Evolutionary conservation across 2,888 invertebrate genomes (phyloP).

Genomic region (Trachelus tabidus): DNA sequence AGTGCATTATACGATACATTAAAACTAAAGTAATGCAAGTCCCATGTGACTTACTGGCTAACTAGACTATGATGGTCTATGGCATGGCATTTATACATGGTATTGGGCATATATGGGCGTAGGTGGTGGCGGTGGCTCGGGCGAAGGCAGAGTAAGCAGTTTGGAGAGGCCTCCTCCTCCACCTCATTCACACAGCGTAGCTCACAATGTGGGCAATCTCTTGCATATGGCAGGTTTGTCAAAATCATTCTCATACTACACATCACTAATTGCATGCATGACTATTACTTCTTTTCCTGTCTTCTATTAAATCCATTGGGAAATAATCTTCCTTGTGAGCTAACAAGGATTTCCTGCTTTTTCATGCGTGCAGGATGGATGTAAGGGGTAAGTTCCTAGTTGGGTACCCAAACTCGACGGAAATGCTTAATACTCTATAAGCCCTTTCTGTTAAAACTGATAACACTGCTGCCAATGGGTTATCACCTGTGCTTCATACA

Average conservation of each 20-base stretch:
- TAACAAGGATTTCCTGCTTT: conserved; percentile 20
- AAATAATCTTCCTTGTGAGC: neutral
- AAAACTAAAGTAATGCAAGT: neutral
- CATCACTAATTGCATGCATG: neutral
- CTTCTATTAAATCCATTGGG: neutral
- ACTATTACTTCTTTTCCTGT: neutral
- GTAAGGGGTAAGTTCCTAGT: conserved; percentile 60
- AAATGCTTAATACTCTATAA: neutral
- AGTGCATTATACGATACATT: neutral
- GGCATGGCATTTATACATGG: conserved; percentile 32
- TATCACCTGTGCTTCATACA: neutral
- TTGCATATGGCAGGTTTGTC: conserved; percentile 85
- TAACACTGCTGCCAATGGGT: neutral
- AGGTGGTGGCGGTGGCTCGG: conserved; percentile 69
- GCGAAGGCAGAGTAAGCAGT: conserved; percentile 68
- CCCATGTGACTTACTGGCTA: neutral
- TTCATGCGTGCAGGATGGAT: conserved; percentile 63
- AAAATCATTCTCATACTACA: conserved; percentile 20
- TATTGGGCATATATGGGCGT: conserved; percentile 39
- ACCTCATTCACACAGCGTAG: conserved; percentile 73
- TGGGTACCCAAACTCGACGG: neutral
- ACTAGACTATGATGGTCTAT: neutral
- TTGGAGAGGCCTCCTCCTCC: conserved; percentile 80
- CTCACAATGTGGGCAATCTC: conserved; percentile 75
- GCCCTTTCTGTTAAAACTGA: neutral